Conservation (phyloP, 2,113 vertebrate species). For the Grus americana region DNA sequence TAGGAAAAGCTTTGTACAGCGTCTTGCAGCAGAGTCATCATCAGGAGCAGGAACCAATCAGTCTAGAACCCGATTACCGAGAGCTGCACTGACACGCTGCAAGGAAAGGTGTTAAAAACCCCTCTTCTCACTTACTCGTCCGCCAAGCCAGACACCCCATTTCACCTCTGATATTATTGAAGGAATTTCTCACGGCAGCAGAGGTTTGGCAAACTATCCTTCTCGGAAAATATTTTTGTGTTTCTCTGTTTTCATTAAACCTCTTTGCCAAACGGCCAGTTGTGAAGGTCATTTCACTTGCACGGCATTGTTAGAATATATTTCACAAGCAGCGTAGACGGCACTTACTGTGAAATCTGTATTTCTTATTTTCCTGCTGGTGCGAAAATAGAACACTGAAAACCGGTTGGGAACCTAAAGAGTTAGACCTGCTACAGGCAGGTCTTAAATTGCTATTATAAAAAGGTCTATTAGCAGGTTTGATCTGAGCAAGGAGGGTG, state of each 20-base stretch:
- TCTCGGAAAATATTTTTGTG: background rate
- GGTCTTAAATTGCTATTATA: background rate
- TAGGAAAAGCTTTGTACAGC: background rate
- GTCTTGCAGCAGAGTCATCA: background rate
- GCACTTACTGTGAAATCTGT: background rate
- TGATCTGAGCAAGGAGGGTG: conserved; percentile 35
- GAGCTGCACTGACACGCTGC: background rate
- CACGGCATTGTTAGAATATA: background rate
- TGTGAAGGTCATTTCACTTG: background rate
- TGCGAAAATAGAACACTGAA: background rate
- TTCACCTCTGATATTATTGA: background rate
- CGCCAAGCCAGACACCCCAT: background rate
- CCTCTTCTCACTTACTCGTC: background rate
- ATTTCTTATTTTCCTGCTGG: conserved; percentile 24
- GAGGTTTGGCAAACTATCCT: background rate
- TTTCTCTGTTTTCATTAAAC: background rate
- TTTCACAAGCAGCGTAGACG: background rate
- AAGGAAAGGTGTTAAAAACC: background rate
- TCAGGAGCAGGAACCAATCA: background rate
- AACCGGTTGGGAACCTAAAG: background rate
- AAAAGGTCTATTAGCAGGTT: conserved; percentile 17
- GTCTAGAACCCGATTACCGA: background rate
- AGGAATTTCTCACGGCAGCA: background rate
- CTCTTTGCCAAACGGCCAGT: background rate
- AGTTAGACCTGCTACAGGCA: conserved; percentile 7